Evolutionary conservation across 2,113 vertebrate genomes (phyloP).

Genomic region (Tenrec ecaudatus): DNA sequence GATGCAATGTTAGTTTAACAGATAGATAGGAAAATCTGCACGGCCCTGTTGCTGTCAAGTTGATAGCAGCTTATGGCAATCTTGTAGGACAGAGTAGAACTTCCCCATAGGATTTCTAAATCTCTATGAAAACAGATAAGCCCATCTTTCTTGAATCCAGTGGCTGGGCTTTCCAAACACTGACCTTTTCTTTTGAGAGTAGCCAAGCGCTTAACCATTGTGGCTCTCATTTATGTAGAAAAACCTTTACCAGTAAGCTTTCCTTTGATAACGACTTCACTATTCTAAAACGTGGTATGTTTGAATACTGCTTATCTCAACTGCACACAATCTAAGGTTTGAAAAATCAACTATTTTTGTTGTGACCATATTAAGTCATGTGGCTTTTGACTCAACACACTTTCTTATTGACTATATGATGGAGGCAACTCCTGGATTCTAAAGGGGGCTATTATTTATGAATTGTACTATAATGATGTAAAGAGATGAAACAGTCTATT

Average conservation of each 20-base stretch:
- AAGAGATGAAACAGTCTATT: not conserved
- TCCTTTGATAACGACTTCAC: slow-evolving; percentile 1
- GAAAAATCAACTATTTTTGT: slow-evolving; percentile 37
- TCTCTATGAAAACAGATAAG: not conserved
- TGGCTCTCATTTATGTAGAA: not conserved
- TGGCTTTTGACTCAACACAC: not conserved
- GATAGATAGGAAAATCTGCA: not conserved
- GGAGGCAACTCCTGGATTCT: not conserved
- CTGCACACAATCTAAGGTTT: not conserved
- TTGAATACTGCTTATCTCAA: not conserved
- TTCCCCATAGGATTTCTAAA: not conserved
- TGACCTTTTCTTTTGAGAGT: not conserved
- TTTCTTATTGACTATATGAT: not conserved
- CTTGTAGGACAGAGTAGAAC: not conserved
- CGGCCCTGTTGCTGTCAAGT: not conserved
- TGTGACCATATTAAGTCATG: not conserved
- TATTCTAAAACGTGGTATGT: not conserved
- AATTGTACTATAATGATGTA: not conserved
- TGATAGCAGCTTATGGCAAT: not conserved
- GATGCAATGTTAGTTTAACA: slow-evolving; percentile 20
- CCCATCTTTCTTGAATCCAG: not conserved
- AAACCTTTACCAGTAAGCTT: not conserved
- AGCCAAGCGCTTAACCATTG: not conserved
- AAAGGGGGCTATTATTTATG: not conserved
- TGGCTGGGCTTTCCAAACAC: not conserved